phyloP scores from a whole-genome alignment of 2,113 vertebrate species.

The Varanus komodoensis region DNA sequence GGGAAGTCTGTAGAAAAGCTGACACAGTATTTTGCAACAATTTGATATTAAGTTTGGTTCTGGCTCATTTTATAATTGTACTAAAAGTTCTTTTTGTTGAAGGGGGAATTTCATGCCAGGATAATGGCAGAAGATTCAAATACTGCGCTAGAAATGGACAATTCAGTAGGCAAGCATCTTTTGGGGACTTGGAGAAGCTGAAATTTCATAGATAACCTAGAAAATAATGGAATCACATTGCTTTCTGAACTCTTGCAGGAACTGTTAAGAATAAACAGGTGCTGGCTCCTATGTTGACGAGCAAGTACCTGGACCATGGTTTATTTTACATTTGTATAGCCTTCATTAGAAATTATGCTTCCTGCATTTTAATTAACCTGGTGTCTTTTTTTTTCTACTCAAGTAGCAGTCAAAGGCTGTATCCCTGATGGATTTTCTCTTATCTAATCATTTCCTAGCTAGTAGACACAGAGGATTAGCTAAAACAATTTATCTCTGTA shows the following conservation, averaged over 20 bases:
- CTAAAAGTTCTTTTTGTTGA: neutral
- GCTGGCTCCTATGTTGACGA: neutral
- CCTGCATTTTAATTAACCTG: neutral
- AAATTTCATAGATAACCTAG: neutral
- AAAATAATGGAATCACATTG: neutral
- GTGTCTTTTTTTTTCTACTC: neutral
- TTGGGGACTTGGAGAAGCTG: neutral
- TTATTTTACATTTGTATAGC: neutral
- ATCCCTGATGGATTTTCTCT: neutral
- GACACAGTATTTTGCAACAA: neutral
- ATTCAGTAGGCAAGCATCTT: neutral
- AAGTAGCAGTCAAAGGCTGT: neutral
- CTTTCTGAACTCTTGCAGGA: neutral
- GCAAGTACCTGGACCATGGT: neutral
- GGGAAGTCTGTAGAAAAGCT: neutral
- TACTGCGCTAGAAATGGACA: neutral
- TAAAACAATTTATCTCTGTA: constrained; percentile 2
- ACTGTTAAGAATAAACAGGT: neutral
- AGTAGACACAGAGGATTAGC: neutral
- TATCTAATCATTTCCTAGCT: neutral
- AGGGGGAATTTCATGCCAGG: neutral
- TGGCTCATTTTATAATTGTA: neutral
- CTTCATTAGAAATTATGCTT: neutral
- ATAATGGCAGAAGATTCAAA: neutral
- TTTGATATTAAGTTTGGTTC: neutral